A percentile compares a stretch with the other conserved stretches of the same genome.
phyloP scores from a whole-genome alignment of 2,797 vertebrate species.

The Thripadectes ignobilis region DNA sequence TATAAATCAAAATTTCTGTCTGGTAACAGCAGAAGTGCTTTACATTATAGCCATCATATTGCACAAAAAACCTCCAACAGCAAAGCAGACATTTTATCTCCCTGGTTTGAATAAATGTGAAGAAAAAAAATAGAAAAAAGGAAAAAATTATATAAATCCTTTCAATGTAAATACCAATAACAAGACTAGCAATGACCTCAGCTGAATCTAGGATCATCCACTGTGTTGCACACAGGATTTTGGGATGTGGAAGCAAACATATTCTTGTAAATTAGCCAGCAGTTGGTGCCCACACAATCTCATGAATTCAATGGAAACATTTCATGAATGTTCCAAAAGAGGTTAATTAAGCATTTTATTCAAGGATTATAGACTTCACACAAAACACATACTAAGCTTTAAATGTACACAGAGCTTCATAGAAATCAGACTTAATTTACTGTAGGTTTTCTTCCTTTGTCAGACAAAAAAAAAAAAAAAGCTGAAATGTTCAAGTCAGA shows the following conservation, averaged over 20 bases:
- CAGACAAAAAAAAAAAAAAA: background rate
- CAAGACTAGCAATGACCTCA: background rate
- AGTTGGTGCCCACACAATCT: background rate
- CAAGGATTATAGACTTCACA: slow-evolving; percentile 12
- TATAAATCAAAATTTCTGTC: background rate
- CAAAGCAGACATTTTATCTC: background rate
- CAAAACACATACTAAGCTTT: background rate
- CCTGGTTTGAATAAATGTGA: background rate
- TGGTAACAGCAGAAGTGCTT: background rate
- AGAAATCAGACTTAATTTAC: slow-evolving; percentile 1
- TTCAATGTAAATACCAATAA: background rate
- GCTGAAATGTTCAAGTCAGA: background rate
- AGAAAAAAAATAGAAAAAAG: background rate
- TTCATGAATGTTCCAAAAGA: background rate
- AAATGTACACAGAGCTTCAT: background rate
- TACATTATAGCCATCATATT: background rate
- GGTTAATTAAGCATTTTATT: slow-evolving; percentile 55
- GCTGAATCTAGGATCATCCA: background rate
- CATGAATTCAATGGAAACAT: background rate
- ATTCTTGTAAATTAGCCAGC: background rate
- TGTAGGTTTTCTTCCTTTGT: background rate
- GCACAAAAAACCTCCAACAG: accelerated
- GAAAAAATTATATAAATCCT: background rate
- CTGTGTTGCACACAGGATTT: background rate
- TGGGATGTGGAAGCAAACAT: background rate